A percentile compares a stretch with the other conserved stretches of the same genome.
Conservation (phyloP, 2,113 vertebrate species). For the Phaethornis superciliosus region DNA sequence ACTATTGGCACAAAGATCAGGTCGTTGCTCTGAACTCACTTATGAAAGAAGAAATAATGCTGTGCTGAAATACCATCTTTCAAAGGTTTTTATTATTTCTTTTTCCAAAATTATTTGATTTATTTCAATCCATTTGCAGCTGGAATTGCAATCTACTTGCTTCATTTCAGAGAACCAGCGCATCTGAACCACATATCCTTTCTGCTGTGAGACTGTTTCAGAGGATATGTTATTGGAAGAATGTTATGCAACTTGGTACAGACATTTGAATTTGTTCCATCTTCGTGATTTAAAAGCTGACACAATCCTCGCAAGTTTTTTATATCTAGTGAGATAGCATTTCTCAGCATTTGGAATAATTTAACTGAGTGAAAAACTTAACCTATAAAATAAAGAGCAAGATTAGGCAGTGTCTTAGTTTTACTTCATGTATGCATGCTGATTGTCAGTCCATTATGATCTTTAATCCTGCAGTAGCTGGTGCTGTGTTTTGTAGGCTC, state of each 20-base stretch:
- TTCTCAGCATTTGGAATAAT: slow-evolving; percentile 40
- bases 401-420: not conserved
- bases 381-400: not conserved
- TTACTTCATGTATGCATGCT: not conserved
- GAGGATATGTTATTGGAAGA: slow-evolving; percentile 3
- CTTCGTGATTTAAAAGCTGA: slow-evolving; percentile 46
- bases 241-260: not conserved
- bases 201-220: not conserved
- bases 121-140: slow-evolving; percentile 30
- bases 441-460: not conserved
- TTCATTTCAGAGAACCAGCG: not conserved
- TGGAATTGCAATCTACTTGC: slow-evolving; percentile 29
- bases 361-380: not conserved
- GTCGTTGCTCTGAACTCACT: not conserved
- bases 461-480: not conserved
- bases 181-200: slow-evolving; percentile 32
- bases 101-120: slow-evolving; percentile 15
- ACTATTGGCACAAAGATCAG: slow-evolving; percentile 11
- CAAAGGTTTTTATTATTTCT: not conserved
- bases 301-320: slow-evolving; percentile 13
- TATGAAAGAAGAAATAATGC: slow-evolving; percentile 50
- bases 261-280: slow-evolving; percentile 41
- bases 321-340: not conserved
- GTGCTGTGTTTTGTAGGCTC: not conserved
- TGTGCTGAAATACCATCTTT: slow-evolving; percentile 30